These are phyloP conservation scores for Tamias sibiricus DNA, from an alignment of 2,113 vertebrate species.

Conservation along the genomic window DNA sequence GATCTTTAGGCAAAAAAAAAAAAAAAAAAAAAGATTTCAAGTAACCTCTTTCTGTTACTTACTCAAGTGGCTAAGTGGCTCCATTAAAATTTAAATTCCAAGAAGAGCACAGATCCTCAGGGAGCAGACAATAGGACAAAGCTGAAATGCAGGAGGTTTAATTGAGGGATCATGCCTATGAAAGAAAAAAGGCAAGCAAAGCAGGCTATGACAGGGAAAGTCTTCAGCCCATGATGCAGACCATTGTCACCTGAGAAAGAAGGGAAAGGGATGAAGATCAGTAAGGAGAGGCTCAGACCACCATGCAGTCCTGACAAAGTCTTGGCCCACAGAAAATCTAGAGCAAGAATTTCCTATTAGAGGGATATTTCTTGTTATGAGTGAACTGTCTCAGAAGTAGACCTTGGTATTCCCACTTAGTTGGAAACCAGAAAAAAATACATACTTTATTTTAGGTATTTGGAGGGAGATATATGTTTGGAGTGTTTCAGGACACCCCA, in stretches of 20 bases:
- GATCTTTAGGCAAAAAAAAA: not conserved
- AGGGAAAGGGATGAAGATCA: not conserved
- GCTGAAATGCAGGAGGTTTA: not conserved
- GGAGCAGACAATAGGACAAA: not conserved
- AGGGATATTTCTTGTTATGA: not conserved
- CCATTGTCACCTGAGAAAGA: not conserved
- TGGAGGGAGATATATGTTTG: not conserved
- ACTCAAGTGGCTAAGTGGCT: not conserved
- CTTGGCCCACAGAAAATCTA: not conserved
- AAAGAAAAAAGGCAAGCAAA: not conserved
- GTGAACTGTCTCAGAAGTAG: not conserved
- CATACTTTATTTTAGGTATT: not conserved
- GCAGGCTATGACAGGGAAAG: no score
- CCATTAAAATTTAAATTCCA: constrained; percentile 13
- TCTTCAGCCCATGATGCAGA: not conserved
- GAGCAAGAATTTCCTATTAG: not conserved
- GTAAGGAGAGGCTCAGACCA: not conserved
- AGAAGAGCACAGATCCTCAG: not conserved
- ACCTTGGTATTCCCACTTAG: not conserved
- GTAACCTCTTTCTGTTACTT: not conserved
- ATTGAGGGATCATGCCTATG: not conserved
- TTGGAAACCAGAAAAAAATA: not conserved
- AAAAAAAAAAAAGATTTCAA: not conserved
- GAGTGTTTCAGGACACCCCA: not conserved
- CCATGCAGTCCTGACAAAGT: not conserved